A percentile compares a stretch with the other conserved stretches of the same genome.
phyloP scores from a whole-genome alignment of 2,113 vertebrate species.

The Hippocampus abdominalis region DNA sequence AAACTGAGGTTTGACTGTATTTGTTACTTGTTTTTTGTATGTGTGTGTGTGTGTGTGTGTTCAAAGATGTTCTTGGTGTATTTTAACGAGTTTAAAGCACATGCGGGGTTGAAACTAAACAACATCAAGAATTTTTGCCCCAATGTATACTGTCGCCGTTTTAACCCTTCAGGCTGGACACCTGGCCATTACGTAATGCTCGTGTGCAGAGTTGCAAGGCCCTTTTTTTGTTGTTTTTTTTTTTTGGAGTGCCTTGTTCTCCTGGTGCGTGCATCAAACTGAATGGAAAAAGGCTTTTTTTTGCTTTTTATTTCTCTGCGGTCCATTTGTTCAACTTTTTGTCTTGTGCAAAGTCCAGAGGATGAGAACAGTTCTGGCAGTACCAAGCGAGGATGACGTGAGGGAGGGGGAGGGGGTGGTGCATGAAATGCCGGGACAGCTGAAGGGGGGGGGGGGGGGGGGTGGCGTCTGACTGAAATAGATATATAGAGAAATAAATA shows the following conservation, averaged over 20 bases:
- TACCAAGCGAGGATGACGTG: constrained; percentile 49
- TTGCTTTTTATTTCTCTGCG: not conserved
- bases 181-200: not conserved
- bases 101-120: no score
- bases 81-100: no score
- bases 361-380: constrained; percentile 62
- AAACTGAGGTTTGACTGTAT: no score
- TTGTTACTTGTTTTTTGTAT: no score
- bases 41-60: no score
- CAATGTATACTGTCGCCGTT: no score
- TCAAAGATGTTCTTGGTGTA: no score
- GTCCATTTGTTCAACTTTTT: constrained; percentile 18
- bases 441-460: constrained; percentile 76
- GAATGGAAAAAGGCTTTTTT: not conserved
- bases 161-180: not conserved
- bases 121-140: no score
- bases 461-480: constrained; percentile 68
- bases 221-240: no score
- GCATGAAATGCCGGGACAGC: constrained; percentile 68
- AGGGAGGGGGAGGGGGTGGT: constrained; percentile 30
- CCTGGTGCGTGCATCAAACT: not conserved
- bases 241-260: not conserved
- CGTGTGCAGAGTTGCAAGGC: not conserved
- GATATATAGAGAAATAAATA: constrained; percentile 76
- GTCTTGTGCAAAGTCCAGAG: constrained; percentile 28